Base-by-base conservation (phyloP, 2,113 vertebrate genomes). In the Sylvilagus bachmani region DNA sequence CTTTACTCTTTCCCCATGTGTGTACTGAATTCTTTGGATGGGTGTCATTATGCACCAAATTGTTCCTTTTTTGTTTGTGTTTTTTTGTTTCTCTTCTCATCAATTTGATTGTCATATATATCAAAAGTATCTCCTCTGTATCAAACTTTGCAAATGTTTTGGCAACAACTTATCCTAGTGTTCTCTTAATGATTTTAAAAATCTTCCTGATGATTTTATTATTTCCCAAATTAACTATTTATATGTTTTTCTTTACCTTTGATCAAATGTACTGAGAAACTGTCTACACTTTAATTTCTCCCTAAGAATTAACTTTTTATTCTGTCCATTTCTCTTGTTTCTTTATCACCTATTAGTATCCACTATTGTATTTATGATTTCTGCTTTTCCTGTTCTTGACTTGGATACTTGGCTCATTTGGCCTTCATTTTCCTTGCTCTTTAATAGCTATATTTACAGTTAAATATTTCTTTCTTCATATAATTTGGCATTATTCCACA, bases 341-440 rank as follows among this genome's bases (percentile, higher is more conserved):
- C 19, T 81, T 70, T 83, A 87, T 33, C 29, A 29, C 58, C 13
- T 79, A 11, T 91, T 84, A 33, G 5, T 14, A 62, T 69, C 33
- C 91, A 3, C 36, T 36, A 10, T 66, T 85, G 17, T 27, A 13
- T 62, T 81, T 86, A 9, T 10, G 0, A 73, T 44, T 17, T 88
- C 49, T 19, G 78, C n/a, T 29, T 31, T 78, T 71, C 53, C 77
- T 85, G 22, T 29, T 78, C 71, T 64, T 89, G 55, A 53, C 33
- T 53, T 33, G 27, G 10, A 55, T 31, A 70, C 73, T 1, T 31
- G 38, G 14, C 36, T 89, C 75, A 62, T 53, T 71, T 75, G 51
- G 14, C 90, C 27, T 81, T 94, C 22, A 89, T 89, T 86, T 44
- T 91, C 66, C 53, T 12, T 77, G 64, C 8, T 85, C 22, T 77